phyloP scores from a whole-genome alignment of 2,113 vertebrate genomes.

The Leucoraja erinaceus region DNA sequence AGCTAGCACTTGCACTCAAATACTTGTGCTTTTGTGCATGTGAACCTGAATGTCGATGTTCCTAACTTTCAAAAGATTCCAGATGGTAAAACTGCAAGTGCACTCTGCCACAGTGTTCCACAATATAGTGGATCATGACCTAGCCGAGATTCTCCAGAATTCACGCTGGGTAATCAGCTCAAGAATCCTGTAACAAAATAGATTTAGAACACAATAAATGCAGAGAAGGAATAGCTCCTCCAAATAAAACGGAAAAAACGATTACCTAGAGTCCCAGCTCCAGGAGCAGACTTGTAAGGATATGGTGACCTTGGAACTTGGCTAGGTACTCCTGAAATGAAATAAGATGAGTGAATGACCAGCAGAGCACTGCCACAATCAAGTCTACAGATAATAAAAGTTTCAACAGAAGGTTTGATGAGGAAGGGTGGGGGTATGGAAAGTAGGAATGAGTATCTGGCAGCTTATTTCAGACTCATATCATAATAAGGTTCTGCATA shows the following conservation, averaged over 20 bases:
- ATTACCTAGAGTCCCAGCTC: constrained; percentile 24
- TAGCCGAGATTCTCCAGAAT: too few relatives aligned
- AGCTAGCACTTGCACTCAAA: too few relatives aligned
- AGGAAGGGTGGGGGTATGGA: not conserved
- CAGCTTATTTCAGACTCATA: too few relatives aligned
- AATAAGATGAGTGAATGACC: not conserved
- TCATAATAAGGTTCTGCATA: too few relatives aligned
- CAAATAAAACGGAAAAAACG: not conserved
- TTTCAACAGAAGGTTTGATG: not conserved
- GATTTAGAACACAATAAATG: not conserved
- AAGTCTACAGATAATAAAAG: not conserved
- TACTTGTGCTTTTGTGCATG: too few relatives aligned
- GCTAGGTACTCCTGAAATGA: constrained; percentile 31
- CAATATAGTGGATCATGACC: too few relatives aligned
- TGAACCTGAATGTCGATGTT: too few relatives aligned
- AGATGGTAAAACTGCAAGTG: too few relatives aligned
- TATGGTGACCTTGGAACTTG: not conserved
- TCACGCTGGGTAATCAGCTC: too few relatives aligned
- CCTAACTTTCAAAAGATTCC: too few relatives aligned
- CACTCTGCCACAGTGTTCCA: too few relatives aligned
- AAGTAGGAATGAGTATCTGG: too few relatives aligned
- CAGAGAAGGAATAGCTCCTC: not conserved
- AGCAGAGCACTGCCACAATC: not conserved
- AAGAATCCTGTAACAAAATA: not conserved
- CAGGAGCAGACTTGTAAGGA: not conserved